phyloP scores from a whole-genome alignment of 2,113 vertebrate genomes.

The Spheniscus mendiculus region DNA sequence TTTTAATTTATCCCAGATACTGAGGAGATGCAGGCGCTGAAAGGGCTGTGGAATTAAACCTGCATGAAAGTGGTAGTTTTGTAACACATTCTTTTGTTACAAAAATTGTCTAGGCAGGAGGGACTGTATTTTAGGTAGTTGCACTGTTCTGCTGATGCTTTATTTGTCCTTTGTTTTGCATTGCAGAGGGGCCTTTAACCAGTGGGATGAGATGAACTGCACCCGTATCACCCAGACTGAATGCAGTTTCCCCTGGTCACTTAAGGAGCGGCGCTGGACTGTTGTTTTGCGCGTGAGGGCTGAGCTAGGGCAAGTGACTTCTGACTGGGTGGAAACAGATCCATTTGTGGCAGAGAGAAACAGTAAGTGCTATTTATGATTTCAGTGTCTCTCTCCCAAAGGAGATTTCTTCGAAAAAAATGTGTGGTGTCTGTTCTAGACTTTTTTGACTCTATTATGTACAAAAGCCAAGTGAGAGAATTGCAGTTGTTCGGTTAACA shows the following conservation, averaged over 20 bases:
- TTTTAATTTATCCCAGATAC: neutral
- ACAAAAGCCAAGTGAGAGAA: neutral
- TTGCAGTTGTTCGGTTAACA: neutral
- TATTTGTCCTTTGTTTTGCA: neutral
- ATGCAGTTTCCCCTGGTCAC: neutral
- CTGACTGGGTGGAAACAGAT: slow-evolving; percentile 46
- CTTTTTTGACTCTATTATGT: neutral
- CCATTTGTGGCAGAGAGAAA: neutral
- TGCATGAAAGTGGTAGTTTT: neutral
- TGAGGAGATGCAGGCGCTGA: neutral
- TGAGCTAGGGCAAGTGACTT: neutral
- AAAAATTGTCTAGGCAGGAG: neutral
- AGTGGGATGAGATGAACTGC: slow-evolving; percentile 49
- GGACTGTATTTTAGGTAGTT: neutral
- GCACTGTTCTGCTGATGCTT: neutral
- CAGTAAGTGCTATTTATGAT: slow-evolving; percentile 43
- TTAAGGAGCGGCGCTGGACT: neutral
- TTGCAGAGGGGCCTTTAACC: neutral
- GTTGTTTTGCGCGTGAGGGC: slow-evolving; percentile 52
- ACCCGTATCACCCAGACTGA: neutral
- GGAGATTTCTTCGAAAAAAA: neutral
- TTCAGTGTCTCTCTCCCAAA: neutral
- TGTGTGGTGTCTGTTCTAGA: neutral
- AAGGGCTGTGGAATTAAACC: neutral
- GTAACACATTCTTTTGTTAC: accelerated